Base-by-base conservation (phyloP, 2,113 vertebrate genomes). In the Cyprinodon brontotheroides region DNA sequence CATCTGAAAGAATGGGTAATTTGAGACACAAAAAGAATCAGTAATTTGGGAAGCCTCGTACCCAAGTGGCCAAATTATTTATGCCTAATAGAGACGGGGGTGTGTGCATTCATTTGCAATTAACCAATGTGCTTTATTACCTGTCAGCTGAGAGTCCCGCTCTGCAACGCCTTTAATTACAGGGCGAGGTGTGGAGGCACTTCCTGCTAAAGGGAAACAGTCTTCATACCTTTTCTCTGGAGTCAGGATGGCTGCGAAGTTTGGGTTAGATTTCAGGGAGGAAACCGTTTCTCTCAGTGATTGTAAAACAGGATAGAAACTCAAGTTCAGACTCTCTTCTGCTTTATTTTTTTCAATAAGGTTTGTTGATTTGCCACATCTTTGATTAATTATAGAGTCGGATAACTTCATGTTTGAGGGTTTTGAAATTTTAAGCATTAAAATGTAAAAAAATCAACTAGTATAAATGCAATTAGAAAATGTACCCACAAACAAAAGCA, bases 1-100 rank as follows among this genome's bases (percentile, higher is more conserved):
- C 93, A 95, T 94, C 93, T 93, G 86, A 95, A 94, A 93, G 94
- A 95, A 94, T 95, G 92, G 91, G 93, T 95, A 93, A 93, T 93
- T 90, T 91, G 74, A 91, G 93, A 93, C 93, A 94, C 94, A 94
- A 92, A 95, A 95, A 93, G 94, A 95, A 94, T 95, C 90, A 89
- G 93, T 95, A 93, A 93, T 93, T 93, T 93, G 90, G 88, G 90
- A 93, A 90, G 87, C 92, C 29, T 87, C 82, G 75, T 89, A 94
- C 94, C 93, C 93, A 93, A 92, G 93, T 92, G 94, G 92, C 92
- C 94, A 93, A 92, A 94, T 95, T 94, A 95, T 95, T 93, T 94
- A 94, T 95, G 93, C 94, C 90, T 94, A 93, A 94, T 93, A 92
- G 88, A 95, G 50, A 94, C 75, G 68, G 89, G 85, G 84, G 86